Base-by-base conservation (phyloP, 2,113 vertebrate species). In the Crotalus helleri region DNA sequence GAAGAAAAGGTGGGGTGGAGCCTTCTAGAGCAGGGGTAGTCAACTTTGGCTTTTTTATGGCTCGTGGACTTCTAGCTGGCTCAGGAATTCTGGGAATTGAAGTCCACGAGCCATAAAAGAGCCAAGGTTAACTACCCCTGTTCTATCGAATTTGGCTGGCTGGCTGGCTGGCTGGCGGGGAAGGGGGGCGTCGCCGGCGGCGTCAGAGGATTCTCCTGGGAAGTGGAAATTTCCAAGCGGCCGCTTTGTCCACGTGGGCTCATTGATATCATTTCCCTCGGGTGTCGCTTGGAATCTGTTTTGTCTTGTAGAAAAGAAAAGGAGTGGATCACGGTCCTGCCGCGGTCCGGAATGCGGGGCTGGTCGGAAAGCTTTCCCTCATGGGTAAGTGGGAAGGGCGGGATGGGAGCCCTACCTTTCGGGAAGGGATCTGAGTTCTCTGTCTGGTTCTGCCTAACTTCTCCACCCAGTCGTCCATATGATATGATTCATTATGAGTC, bases 321-420 rank as follows among this genome's bases (percentile, higher is more conserved):
- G 99, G 99, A 8, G 98, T 99, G 95, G 99, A 99, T 46, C 97
- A 97, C 92, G 99, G 99, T 1, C 99, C 99, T 0, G 97, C 98
- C 90, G 98, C 98, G 0, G 95, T 99, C 85, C 96, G 99, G 94
- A 98, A 98, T 95, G 99, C 99, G 1, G 99, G 98, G 29, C 97
- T 99, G 95, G 95, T 98, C 93, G 98, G 99, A 61, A 97, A 98
- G 94, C 98, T 99, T 19, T 97, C 98, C 19, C 94, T 92, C 81
- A 95, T 99, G 91, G 99, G 99, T 99, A 86, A 61, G 46, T 92
- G 12, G 23, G 21, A 95, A 97, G 98, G 59, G 39, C 33, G 23
- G 24, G 44, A 49, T 57, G 33, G 74, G 33, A 81, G 19, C 5
- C 3, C 17, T 81, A 81, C 7, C 3, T 81, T 81, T 81, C 2